These are phyloP conservation scores for Setophaga kirtlandii DNA, from an alignment of 2,113 vertebrate species.

Conservation along the genomic window DNA sequence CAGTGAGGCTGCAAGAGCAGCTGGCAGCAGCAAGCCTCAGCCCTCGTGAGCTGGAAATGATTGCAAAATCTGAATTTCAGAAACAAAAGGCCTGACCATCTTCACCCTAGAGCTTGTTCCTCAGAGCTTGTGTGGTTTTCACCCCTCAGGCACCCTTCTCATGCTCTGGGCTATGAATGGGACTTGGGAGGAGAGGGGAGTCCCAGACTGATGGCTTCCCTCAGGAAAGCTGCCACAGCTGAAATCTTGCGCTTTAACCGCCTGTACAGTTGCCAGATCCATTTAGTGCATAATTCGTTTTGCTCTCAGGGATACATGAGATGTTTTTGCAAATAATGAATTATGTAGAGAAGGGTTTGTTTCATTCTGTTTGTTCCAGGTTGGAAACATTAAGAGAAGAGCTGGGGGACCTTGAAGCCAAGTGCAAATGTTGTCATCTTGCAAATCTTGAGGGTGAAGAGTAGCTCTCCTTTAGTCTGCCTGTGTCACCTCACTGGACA, in stretches of 20 bases:
- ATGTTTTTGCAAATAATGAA: background rate
- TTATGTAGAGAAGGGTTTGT: background rate
- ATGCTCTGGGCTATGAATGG: background rate
- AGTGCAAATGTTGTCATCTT: background rate
- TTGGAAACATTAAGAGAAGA: background rate
- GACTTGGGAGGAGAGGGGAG: background rate
- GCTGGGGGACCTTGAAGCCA: background rate
- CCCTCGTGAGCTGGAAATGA: background rate
- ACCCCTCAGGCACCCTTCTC: background rate
- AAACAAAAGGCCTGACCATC: background rate
- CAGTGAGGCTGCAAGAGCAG: background rate
- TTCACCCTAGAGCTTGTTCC: background rate
- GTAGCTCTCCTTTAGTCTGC: background rate
- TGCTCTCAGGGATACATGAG: background rate
- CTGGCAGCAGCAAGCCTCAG: background rate
- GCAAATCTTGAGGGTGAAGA: background rate
- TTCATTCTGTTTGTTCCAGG: slow-evolving; percentile 26
- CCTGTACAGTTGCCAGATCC: background rate
- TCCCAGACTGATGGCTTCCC: background rate
- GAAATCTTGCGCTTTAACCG: background rate
- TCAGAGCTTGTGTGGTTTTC: background rate
- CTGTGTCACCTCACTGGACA: background rate
- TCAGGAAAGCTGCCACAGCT: background rate
- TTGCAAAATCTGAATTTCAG: background rate
- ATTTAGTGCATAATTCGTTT: background rate